A percentile compares a stretch with the other conserved stretches of the same genome.
Conservation (phyloP, 23 tunicate species). For the Oikopleura albicans region DNA sequence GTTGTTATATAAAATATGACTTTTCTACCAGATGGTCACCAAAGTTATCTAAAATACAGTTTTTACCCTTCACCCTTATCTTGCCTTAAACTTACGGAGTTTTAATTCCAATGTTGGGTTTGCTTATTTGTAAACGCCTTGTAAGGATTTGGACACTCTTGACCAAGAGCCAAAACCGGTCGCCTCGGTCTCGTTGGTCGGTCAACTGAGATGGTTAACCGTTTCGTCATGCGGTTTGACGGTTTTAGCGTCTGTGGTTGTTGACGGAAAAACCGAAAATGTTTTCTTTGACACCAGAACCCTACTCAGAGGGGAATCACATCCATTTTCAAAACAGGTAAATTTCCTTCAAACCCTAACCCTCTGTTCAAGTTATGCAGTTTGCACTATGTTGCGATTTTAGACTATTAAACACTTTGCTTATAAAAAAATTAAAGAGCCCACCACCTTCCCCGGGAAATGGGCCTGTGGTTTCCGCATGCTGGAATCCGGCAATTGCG, state of each 20-base stretch:
- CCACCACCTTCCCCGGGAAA: not conserved
- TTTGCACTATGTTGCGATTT: not conserved
- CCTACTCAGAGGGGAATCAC: too few relatives aligned
- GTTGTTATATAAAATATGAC: too few relatives aligned
- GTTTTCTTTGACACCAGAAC: not conserved
- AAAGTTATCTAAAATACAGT: too few relatives aligned
- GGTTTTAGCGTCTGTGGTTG: not conserved
- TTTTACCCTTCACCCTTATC: too few relatives aligned
- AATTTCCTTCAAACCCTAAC: too few relatives aligned
- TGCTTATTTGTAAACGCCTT: too few relatives aligned
- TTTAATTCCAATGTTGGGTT: too few relatives aligned
- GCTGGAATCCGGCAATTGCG: not conserved
- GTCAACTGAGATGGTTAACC: not conserved
- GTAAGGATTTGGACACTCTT: too few relatives aligned
- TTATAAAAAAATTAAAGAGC: not conserved
- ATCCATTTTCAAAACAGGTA: too few relatives aligned
- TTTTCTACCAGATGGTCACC: too few relatives aligned
- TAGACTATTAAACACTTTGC: not conserved
- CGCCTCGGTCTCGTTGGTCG: not conserved
- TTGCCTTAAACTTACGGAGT: too few relatives aligned
- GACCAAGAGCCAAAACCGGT: not conserved
- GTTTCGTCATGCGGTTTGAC: not conserved
- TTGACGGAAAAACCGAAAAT: constrained; percentile 10
- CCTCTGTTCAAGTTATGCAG: too few relatives aligned
- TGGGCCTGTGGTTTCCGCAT: not conserved